Conservation (phyloP, 2,888 invertebrate genomes). For the Cephus runcator region DNA sequence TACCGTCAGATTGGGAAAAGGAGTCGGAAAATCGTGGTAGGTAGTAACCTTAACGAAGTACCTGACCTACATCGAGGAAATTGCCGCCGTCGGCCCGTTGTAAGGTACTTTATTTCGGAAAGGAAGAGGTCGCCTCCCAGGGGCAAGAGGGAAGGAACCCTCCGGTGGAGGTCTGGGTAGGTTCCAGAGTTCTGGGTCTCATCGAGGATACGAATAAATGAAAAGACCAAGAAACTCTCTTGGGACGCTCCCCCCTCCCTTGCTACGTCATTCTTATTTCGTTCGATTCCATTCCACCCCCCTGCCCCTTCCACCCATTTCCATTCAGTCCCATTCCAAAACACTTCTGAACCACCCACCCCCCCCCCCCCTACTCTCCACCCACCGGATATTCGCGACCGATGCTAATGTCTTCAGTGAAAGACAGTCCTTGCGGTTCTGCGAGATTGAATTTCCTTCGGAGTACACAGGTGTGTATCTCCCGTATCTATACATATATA, state of each 20-base stretch:
- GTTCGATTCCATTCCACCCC: background rate
- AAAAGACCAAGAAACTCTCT: background rate
- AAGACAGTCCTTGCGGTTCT: background rate
- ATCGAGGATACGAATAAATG: background rate
- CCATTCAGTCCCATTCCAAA: background rate
- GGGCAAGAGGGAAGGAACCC: background rate
- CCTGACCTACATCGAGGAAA: background rate
- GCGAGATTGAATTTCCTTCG: background rate
- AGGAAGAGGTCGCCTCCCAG: background rate
- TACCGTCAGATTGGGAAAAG: conserved; percentile 31
- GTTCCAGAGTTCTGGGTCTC: background rate
- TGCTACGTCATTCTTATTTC: background rate
- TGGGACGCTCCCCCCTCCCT: background rate
- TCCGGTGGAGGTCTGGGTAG: background rate
- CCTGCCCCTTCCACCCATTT: background rate
- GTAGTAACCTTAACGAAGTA: background rate
- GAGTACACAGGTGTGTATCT: background rate
- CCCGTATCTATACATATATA: background rate
- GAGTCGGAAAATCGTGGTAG: background rate
- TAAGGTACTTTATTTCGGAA: background rate
- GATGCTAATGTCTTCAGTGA: background rate
- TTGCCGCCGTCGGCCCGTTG: background rate
- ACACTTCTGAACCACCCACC: background rate
- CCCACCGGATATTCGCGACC: background rate
- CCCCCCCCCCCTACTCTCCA: background rate